Conservation (phyloP, 2,113 vertebrate genomes). For the Lanius ludovicianus region DNA sequence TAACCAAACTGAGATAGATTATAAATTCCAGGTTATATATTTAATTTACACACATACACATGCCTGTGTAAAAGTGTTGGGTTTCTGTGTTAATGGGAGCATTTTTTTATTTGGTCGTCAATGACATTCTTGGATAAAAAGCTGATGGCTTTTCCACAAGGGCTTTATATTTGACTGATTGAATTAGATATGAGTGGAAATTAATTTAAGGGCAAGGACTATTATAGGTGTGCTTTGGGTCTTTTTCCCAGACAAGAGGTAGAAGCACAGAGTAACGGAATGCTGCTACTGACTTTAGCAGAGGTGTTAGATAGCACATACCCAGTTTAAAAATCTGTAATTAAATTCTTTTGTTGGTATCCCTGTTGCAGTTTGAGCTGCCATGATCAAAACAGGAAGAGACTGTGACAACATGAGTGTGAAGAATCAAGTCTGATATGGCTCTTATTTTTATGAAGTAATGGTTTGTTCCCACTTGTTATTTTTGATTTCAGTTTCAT, state of each 20-base stretch:
- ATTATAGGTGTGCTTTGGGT: background rate
- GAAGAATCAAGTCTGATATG: background rate
- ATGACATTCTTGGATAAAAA: background rate
- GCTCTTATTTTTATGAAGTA: background rate
- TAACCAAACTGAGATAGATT: background rate
- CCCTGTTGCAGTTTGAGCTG: background rate
- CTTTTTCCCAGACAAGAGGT: background rate
- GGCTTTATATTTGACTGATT: background rate
- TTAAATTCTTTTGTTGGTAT: background rate
- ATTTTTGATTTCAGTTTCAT: background rate
- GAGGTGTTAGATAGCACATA: background rate
- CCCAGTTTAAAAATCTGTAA: background rate
- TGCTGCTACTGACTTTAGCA: background rate
- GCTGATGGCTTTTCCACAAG: background rate
- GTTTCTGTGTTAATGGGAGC: background rate
- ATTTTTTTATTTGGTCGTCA: background rate
- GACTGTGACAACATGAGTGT: background rate
- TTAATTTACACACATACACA: background rate
- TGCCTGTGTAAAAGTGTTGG: background rate
- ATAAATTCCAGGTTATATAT: slow-evolving; percentile 7
- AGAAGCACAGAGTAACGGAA: background rate
- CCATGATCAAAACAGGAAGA: background rate
- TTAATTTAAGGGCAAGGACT: background rate
- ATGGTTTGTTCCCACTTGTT: background rate
- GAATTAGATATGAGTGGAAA: background rate